Conservation (phyloP, 2,113 vertebrate species). For the Antechinus stuartii region DNA sequence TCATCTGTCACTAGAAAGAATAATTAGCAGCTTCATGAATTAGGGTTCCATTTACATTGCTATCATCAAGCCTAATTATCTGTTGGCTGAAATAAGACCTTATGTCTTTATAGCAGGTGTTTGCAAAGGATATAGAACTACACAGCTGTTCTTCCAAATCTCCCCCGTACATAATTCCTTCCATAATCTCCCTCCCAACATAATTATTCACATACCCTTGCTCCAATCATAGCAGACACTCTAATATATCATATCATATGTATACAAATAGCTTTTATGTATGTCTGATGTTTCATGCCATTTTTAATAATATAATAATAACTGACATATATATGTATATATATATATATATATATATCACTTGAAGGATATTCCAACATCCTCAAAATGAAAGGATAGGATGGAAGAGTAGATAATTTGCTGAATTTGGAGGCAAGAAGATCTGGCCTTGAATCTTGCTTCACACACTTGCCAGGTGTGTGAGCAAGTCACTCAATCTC, state of each 20-base stretch:
- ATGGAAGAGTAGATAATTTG: not conserved
- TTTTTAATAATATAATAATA: not conserved
- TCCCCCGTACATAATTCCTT: not conserved
- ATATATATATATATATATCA: too few relatives aligned
- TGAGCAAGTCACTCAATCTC: not conserved
- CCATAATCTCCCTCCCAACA: not conserved
- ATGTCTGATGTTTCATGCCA: not conserved
- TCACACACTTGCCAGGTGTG: not conserved
- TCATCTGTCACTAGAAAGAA: not conserved
- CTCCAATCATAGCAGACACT: not conserved
- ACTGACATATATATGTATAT: too few relatives aligned
- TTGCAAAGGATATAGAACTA: not conserved
- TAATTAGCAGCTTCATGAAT: not conserved
- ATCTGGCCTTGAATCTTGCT: not conserved
- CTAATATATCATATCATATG: not conserved
- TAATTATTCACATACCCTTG: not conserved
- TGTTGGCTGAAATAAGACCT: not conserved
- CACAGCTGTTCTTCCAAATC: constrained; percentile 2
- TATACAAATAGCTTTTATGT: not conserved
- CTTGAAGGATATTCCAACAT: not conserved
- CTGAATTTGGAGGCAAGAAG: not conserved
- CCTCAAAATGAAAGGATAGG: not conserved
- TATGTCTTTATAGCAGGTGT: not conserved
- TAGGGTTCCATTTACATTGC: not conserved
- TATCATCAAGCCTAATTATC: not conserved